Evolutionary conservation across 2,113 vertebrate genomes (phyloP), one percentile per base, ranked within the genome.

Genomic region (Galemys pyrenaicus): DNA sequence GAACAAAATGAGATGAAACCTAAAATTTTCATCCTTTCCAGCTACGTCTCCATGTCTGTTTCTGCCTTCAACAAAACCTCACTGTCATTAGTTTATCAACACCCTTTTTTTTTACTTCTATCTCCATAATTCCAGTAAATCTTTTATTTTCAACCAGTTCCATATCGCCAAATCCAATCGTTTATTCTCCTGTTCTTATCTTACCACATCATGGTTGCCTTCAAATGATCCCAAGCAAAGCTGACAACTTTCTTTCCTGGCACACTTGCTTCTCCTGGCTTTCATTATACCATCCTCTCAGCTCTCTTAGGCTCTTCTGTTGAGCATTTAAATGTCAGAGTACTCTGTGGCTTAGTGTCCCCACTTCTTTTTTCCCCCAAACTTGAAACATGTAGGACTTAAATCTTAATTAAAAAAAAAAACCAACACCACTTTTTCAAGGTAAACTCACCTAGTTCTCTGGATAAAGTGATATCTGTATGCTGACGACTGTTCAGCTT

Each of bases 251-350:
- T 37, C 70, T 51, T 56, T 80, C 65, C 80, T 30, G 60, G 90
- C 92, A 73, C 80, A 39, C 39, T 73, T 7, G 58, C 87, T 71
- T 30, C 80, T 30, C 90, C 87, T 95, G 94, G 96, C 96, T 92
- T 46, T 49, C 30, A 5, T 4, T 11, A 5, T 32, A 17, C 54
- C 46, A n/a, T 46, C 30, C 67, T 73, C 83, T 87, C 87, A 75
- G 84, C 68, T 71, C 41, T 51, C 87, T 81, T 64, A 30, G 44
- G 44, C 81, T 95, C 79, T 56, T 64, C 94, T 81, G 77, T 71
- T 19, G n/a, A 92, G 96, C 80, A 68, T 39, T 92, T 95, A 96
- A 96, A 95, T 96, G 96, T 95, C 96, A 96, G 39, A 30, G 19
- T 64, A 54, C 82, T 96, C 73, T 77, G 64, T 67, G 65, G 35